These are phyloP conservation scores for Bradypodion pumilum DNA, from an alignment of 2,797 vertebrate genomes.

Conservation along the genomic window DNA sequence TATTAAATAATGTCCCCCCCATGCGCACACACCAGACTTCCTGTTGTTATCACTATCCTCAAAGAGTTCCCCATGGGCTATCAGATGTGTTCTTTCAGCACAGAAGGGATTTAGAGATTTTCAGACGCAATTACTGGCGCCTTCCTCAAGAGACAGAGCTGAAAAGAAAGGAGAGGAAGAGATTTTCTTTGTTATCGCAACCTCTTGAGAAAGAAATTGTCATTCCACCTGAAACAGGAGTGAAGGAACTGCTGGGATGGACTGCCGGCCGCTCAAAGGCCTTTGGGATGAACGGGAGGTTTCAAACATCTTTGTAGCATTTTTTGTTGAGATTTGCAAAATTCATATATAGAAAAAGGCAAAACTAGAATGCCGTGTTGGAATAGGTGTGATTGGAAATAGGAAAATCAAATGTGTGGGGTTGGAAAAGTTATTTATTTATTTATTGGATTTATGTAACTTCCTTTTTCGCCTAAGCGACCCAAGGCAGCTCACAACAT, in stretches of 20 bases:
- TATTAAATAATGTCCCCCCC: neutral
- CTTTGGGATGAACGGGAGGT: neutral
- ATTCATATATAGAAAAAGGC: neutral
- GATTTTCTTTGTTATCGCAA: neutral
- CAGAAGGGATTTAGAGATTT: conserved; percentile 3
- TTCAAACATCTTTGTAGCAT: neutral
- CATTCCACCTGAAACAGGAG: neutral
- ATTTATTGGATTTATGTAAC: no score
- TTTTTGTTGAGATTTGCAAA: neutral
- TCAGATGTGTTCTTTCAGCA: neutral
- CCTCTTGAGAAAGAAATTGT: neutral
- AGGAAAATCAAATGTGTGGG: no score
- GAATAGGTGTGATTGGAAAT: no score
- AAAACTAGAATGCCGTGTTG: neutral
- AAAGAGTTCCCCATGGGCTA: neutral
- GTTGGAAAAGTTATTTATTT: no score
- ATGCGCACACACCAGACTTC: neutral
- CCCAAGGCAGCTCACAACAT: no score
- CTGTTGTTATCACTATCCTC: conserved; percentile 13
- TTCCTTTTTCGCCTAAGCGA: no score
- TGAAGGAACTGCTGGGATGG: neutral
- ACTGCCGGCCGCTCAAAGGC: neutral
- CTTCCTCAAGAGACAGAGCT: neutral
- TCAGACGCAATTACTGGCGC: conserved; percentile 15
- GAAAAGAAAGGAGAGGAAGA: neutral